Evolutionary conservation across 2,888 invertebrate species (phyloP), one percentile per base, ranked within the genome.

Genomic region (Athalia circularis): DNA sequence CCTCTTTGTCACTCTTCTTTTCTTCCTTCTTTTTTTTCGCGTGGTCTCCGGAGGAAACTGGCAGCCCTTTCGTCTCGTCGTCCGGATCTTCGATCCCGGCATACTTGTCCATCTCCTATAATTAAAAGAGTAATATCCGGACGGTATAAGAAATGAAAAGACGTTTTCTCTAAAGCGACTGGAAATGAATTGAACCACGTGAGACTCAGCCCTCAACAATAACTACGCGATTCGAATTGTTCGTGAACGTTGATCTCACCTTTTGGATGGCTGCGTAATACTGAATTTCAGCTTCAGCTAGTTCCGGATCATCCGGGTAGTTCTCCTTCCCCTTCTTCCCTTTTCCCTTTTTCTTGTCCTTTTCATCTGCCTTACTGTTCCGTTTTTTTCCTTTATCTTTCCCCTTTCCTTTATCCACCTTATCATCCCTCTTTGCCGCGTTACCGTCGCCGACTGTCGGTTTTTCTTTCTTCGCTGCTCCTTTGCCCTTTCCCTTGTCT

Each of bases 21-120:
- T 77, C 67, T 50, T 77, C 62, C 8, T 57, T 48, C 7, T 57
- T 67, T 45, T 65, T 65, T 13, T 43, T 77, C 52, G 45, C 43
- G 6, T 15, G 54, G 8, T 67, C 67, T 6, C 4, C 65, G 6
- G 65, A 4, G 11, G 74, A 11, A 4, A 5, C 45, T 52, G 64
- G 3, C n/a, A 5, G n/a, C 9, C 50, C 57, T 43, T 65, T n/a
- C 6, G 45, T 45, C n/a, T 77, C 77, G 52, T 65, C 77, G 62
- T 70, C 77, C 72, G 77, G 45, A 45, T 81, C 79, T 13, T 79
- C 84, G 43, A 82, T 65, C 13, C 79, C 79, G 43, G 84, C 81
- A 81, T 86, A 86, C 78, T 84, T 86, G 79, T 84, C 84, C 79
- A 80, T 84, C 79, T 87, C 87, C 87, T 87, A 78, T 11, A 76